Conservation (phyloP, 2,888 invertebrate genomes). For the Entomobrya proxima region DNA sequence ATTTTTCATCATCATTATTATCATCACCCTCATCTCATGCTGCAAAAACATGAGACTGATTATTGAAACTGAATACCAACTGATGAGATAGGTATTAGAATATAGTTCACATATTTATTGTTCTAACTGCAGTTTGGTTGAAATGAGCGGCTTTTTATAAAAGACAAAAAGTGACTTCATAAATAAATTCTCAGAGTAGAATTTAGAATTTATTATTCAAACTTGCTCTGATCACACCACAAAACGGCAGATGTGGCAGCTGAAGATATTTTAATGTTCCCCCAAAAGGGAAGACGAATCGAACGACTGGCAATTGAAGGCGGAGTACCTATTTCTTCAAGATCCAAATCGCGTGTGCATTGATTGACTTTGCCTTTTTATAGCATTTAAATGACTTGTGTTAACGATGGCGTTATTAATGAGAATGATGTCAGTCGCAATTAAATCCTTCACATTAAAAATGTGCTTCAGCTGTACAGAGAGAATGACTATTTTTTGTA, state of each 20-base stretch:
- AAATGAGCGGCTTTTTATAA: slow-evolving; percentile 3
- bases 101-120: slow-evolving; percentile 10
- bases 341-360: background rate
- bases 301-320: slow-evolving; percentile 40
- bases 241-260: background rate
- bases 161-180: slow-evolving; percentile 9
- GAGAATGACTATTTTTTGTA: no score
- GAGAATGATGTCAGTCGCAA: slow-evolving; percentile 48
- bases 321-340: slow-evolving; percentile 16
- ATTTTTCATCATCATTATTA: slow-evolving; percentile 53
- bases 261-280: background rate
- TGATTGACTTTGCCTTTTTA: background rate
- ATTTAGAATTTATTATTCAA: background rate
- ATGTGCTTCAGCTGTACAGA: background rate
- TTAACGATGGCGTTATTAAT: slow-evolving; percentile 46
- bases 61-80: slow-evolving; percentile 19
- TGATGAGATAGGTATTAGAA: background rate
- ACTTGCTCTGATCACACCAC: background rate
- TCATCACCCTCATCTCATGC: background rate
- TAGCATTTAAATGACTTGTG: slow-evolving; percentile 10
- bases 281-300: slow-evolving; percentile 13
- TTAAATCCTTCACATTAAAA: no score
- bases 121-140: slow-evolving; percentile 27
- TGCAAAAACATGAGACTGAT: background rate
- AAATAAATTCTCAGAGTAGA: no score